Evolutionary conservation across 2,113 vertebrate genomes (phyloP).

Genomic region (Chaetorhynchus papuensis): DNA sequence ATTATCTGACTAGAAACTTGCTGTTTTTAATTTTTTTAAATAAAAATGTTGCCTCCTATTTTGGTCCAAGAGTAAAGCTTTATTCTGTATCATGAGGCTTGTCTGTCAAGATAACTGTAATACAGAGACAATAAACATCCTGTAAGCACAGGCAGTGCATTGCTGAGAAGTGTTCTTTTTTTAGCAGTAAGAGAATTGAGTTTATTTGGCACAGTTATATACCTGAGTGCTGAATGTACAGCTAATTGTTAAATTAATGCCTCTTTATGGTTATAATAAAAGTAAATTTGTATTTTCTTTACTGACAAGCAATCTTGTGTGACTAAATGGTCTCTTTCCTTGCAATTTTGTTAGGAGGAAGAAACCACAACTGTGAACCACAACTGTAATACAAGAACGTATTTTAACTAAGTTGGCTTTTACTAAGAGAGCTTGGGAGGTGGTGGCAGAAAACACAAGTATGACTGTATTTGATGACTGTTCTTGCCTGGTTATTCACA

Average conservation of each 20-base stretch:
- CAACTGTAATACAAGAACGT: not conserved
- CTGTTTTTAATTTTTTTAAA: conserved; percentile 76
- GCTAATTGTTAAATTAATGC: conserved; percentile 37
- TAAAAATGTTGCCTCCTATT: conserved; percentile 72
- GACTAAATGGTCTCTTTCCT: not conserved
- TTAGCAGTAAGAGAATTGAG: not conserved
- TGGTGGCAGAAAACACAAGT: not conserved
- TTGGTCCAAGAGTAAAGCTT: conserved; percentile 58
- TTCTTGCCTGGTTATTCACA: not conserved
- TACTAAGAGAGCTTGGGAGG: not conserved
- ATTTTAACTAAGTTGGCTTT: not conserved
- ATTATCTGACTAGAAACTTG: conserved; percentile 76
- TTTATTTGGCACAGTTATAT: conserved; percentile 1
- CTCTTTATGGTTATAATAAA: conserved; percentile 47
- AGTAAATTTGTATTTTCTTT: conserved; percentile 54
- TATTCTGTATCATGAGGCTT: conserved; percentile 25
- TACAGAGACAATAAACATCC: conserved; percentile 3
- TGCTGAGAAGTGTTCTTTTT: not conserved
- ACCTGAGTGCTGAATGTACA: not conserved
- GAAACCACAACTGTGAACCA: not conserved
- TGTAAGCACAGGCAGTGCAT: not conserved
- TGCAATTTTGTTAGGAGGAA: not conserved
- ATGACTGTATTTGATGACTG: not conserved
- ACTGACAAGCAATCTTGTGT: not conserved
- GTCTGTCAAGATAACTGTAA: conserved; percentile 34